Base-by-base conservation (phyloP, 37 sponge, comb jelly and placozoan species). In the Theonella swinhoei region DNA sequence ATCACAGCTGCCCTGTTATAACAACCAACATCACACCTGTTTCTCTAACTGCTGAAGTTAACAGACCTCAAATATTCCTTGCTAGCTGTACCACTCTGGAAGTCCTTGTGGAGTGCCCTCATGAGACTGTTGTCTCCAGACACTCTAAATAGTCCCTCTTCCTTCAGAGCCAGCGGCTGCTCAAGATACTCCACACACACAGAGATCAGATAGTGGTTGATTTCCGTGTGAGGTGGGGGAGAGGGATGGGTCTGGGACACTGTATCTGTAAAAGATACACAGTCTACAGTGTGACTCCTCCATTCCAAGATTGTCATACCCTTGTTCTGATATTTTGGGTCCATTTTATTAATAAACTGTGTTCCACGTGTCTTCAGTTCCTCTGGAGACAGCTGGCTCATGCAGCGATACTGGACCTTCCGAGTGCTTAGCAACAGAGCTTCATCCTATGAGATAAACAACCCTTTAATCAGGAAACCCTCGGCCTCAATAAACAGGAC, bases 101-200 rank as follows among this genome's bases (percentile, higher is more conserved):
- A 92, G 33, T 80, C 82, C 5, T 82, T 70, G 29, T 88, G 85
- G 36, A 88, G 54, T 24, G 74, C 42, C 77, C 42, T 84, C 39
- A 92, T 80, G 65, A 79, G 34, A 22, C 47, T 68, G 4, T 31
- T 42, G 59, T 92, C 93, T 25, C 93, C 93, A 54, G 93, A 63
- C 31, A 92, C 89, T 24, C 93, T 85, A 47, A 92, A 92, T n/a
- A 92, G 34, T 8, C 93, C 93, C 64, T 92, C 93, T 39, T 92
- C 93, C 72, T 86, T 83, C 68, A 88, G 65, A 20, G 93, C 89
- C 5, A 68, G 19, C 0, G 89, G 89, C 47, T 80, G 85, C 23
- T 76, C 42, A 0, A 92, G 78, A 60, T 88, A 92, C 81, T 88
- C 86, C 62, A 92, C 67, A 77, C 93, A 92, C 28, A 80, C 59